phyloP scores from a whole-genome alignment of 2,797 vertebrate species.

The Arnoldichthys spilopterus region DNA sequence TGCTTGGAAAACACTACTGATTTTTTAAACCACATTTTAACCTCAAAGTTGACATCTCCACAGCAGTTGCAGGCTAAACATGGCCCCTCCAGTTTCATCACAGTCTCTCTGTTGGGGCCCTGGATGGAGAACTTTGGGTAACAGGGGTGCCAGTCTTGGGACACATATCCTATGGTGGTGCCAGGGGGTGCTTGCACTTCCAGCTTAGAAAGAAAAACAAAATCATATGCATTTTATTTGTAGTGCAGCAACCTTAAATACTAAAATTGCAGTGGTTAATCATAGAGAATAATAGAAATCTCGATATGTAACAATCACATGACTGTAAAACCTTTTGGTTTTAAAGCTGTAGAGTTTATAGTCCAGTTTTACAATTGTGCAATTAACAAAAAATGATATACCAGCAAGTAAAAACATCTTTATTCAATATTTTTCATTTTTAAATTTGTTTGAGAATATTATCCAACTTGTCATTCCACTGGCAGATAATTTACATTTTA shows the following conservation, averaged over 20 bases:
- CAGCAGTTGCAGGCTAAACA: slow-evolving; percentile 90
- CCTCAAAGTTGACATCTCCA: slow-evolving; percentile 89
- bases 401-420: no score
- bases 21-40: slow-evolving; percentile 52
- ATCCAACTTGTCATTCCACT: no score
- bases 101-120: slow-evolving; percentile 79
- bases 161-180: slow-evolving; percentile 84
- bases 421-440: no score
- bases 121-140: slow-evolving; percentile 87
- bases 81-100: slow-evolving; percentile 85
- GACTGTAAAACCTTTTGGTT: no score
- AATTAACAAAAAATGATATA: no score
- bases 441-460: no score
- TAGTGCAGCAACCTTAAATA: not conserved
- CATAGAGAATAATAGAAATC: not conserved
- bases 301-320: no score
- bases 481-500: no score
- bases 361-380: no score
- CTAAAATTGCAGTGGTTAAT: not conserved
- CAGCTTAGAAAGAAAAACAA: slow-evolving; percentile 71
- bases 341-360: no score
- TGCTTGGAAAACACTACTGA: not conserved
- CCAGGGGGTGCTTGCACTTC: slow-evolving; percentile 90
- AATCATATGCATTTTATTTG: not conserved
- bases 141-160: slow-evolving; percentile 89